Evolutionary conservation across 2,888 invertebrate species (phyloP).

Genomic region (Neoascia interrupta): DNA sequence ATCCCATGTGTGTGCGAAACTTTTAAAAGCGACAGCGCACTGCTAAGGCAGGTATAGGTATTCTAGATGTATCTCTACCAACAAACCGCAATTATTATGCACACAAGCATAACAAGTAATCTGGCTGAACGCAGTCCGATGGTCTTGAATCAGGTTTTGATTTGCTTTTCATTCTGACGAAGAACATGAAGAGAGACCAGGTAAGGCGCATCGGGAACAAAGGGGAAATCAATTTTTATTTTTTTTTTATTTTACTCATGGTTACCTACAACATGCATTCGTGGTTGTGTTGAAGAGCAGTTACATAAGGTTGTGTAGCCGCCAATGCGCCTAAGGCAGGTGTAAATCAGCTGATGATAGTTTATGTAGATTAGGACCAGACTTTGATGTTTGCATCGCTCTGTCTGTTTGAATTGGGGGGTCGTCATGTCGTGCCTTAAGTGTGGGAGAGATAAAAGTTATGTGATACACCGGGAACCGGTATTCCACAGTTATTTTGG

Average conservation of each 20-base stretch:
- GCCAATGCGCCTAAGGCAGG: constrained; percentile 45
- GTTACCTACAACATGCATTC: background rate
- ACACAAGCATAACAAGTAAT: constrained; percentile 1
- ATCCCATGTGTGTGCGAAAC: constrained; percentile 21
- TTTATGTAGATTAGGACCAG: constrained; percentile 51
- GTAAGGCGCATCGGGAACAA: too few relatives aligned
- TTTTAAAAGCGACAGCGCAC: constrained; percentile 30
- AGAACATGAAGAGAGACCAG: background rate
- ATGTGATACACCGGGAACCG: too few relatives aligned
- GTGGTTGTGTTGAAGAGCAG: constrained; percentile 38
- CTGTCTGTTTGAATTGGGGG: background rate
- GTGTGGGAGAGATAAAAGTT: background rate
- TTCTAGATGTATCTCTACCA: background rate
- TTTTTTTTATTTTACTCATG: constrained; percentile 13
- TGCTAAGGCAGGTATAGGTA: background rate
- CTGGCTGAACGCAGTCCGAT: constrained; percentile 16
- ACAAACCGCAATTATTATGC: constrained; percentile 12
- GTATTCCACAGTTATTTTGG: too few relatives aligned
- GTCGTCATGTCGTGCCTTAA: background rate
- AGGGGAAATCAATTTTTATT: background rate
- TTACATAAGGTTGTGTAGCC: constrained; percentile 41
- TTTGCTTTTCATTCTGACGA: constrained; percentile 44
- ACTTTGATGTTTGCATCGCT: constrained; percentile 21
- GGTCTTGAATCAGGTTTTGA: constrained; percentile 56
- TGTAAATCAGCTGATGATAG: constrained; percentile 63